These are phyloP conservation scores for Aplocera efformata DNA, from an alignment of 2,888 invertebrate species.

Conservation along the genomic window DNA sequence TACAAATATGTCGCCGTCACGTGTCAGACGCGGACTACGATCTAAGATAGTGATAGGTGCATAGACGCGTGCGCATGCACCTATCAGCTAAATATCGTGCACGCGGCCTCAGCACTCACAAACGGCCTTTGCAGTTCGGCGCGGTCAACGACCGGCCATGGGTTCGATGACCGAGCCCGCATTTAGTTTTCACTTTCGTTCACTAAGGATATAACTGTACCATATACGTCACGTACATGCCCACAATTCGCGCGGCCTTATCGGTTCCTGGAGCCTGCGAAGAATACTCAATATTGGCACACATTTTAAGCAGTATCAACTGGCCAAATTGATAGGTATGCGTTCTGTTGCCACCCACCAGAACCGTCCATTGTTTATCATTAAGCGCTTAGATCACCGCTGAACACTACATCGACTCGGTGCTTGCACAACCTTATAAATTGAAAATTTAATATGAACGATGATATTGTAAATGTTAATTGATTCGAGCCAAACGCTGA, in stretches of 20 bases:
- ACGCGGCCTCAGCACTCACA: slow-evolving; percentile 76
- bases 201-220: slow-evolving; percentile 80
- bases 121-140: slow-evolving; percentile 80
- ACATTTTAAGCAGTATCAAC: slow-evolving; percentile 33
- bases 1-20: slow-evolving; percentile 8
- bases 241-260: slow-evolving; percentile 45
- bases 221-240: slow-evolving; percentile 67
- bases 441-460: slow-evolving; percentile 17
- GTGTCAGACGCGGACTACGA: slow-evolving; percentile 7
- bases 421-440: slow-evolving; percentile 15
- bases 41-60: slow-evolving; percentile 35
- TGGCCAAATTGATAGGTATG: slow-evolving; percentile 17
- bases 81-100: slow-evolving; percentile 64
- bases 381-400: slow-evolving; percentile 2
- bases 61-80: slow-evolving; percentile 51
- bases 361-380: neutral
- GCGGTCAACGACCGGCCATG: slow-evolving; percentile 72
- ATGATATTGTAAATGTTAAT: slow-evolving; percentile 48
- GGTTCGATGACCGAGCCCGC: slow-evolving; percentile 73
- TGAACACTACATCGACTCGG: slow-evolving; percentile 2
- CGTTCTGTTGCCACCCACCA: slow-evolving; percentile 7
- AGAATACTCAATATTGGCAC: slow-evolving; percentile 49
- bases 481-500: slow-evolving; percentile 40
- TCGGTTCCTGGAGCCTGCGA: slow-evolving; percentile 50
- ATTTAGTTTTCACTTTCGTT: slow-evolving; percentile 80